These are phyloP conservation scores for Tragelaphus imberbis DNA, from an alignment of 2,113 vertebrate species.

Conservation along the genomic window DNA sequence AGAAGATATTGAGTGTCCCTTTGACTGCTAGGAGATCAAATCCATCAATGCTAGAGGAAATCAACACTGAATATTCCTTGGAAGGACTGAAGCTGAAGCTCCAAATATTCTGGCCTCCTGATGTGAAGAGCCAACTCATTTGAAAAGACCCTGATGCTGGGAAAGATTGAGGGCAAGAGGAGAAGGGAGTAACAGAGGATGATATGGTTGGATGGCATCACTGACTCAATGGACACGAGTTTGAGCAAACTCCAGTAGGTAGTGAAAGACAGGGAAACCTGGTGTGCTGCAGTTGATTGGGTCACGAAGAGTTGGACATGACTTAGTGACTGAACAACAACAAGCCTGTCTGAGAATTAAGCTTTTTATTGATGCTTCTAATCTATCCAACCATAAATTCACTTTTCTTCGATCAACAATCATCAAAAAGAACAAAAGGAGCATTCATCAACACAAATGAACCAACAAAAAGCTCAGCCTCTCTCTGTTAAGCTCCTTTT, in stretches of 20 bases:
- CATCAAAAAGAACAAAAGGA: neutral
- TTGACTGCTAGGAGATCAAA: neutral
- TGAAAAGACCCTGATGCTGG: neutral
- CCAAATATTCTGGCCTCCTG: neutral
- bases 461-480: neutral
- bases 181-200: neutral
- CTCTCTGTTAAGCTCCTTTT: neutral
- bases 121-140: neutral
- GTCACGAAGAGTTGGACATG: neutral
- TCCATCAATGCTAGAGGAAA: neutral
- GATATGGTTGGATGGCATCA: neutral
- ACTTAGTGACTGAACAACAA: neutral
- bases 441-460: neutral
- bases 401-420: constrained; percentile 8
- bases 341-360: neutral
- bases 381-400: neutral
- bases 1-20: neutral
- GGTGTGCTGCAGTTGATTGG: neutral
- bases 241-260: neutral
- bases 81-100: neutral
- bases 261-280: neutral
- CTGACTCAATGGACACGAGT: neutral
- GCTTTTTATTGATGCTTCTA: neutral
- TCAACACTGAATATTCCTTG: neutral
- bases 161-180: neutral